Percentiles rank a stretch among this genome's conserved stretches.
Conservation (phyloP, 2,113 vertebrate genomes). For the Prunella fulvescens region DNA sequence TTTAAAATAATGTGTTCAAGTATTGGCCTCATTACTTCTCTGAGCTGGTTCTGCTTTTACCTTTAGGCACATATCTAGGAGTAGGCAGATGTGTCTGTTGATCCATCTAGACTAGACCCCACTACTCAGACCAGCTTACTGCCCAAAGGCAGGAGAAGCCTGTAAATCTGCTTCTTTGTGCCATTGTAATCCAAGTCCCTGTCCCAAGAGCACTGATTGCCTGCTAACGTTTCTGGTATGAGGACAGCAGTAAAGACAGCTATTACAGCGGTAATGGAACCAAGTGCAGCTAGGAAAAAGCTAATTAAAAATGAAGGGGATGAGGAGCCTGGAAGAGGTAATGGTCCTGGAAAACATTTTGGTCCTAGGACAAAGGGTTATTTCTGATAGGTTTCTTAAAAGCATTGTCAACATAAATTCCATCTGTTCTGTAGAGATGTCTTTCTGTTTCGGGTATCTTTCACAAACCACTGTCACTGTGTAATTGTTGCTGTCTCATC, state of each 20-base stretch:
- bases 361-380: background rate
- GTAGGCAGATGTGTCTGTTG: background rate
- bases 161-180: background rate
- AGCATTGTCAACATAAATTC: background rate
- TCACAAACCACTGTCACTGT: background rate
- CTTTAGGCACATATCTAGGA: background rate
- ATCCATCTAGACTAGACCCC: background rate
- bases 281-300: background rate
- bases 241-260: background rate
- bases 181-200: background rate
- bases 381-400: slow-evolving; percentile 13
- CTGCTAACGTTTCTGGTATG: background rate
- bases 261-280: background rate
- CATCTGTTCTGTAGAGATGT: background rate
- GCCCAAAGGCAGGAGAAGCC: background rate
- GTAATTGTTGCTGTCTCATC: background rate
- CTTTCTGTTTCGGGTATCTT: background rate
- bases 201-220: background rate
- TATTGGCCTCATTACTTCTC: background rate
- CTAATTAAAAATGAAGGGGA: slow-evolving; percentile 42
- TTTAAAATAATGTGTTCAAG: background rate
- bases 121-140: background rate
- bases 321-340: background rate
- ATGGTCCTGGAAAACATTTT: background rate
- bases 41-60: background rate